phyloP scores from a whole-genome alignment of 2,113 vertebrate species.

The Falco punctatus region DNA sequence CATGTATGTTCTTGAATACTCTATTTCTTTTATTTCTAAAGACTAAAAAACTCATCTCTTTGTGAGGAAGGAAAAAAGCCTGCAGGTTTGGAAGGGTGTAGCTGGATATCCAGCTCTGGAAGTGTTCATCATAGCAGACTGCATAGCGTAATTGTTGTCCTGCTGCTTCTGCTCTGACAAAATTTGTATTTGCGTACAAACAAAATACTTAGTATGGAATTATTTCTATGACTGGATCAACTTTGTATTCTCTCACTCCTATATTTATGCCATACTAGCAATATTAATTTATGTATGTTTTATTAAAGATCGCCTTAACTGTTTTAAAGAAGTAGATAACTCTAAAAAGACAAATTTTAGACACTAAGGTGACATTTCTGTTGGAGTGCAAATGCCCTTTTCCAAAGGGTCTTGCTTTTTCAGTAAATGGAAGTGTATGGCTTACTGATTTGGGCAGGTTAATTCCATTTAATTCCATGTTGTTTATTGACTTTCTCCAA shows the following conservation, averaged over 20 bases:
- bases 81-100: accelerated
- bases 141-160: neutral
- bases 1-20: neutral
- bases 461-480: neutral
- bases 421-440: neutral
- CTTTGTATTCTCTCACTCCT: neutral
- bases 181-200: neutral
- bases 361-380: neutral
- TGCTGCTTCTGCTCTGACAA: neutral
- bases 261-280: neutral
- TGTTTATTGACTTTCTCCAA: neutral
- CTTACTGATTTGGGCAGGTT: neutral
- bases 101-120: neutral
- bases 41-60: neutral
- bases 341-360: neutral
- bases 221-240: neutral
- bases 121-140: neutral
- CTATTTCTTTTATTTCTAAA: neutral
- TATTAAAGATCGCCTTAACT: neutral
- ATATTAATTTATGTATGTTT: neutral
- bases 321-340: neutral
- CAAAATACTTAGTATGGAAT: neutral
- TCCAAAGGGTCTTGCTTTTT: neutral
- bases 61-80: neutral
- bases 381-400: neutral